Evolutionary conservation across 2,113 vertebrate species (phyloP).

Genomic region (Trachemys scripta): DNA sequence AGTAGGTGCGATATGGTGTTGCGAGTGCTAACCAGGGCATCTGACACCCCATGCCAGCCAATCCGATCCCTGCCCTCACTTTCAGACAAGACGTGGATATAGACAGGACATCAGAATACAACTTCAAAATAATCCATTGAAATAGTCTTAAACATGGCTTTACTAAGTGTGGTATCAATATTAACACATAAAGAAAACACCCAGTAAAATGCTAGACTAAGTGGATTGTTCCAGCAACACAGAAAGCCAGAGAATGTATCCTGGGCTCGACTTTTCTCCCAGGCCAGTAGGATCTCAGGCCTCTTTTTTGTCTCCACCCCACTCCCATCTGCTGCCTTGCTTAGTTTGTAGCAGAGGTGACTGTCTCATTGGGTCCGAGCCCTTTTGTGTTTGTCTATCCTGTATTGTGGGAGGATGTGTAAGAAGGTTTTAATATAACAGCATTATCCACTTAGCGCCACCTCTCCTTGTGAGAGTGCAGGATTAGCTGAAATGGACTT

Average conservation of each 20-base stretch:
- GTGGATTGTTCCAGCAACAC: background rate
- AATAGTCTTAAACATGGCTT: background rate
- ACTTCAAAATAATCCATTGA: background rate
- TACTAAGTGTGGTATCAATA: background rate
- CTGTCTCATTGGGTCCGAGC: background rate
- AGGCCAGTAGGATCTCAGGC: background rate
- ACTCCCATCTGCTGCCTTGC: background rate
- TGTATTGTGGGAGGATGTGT: background rate
- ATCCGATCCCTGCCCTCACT: background rate
- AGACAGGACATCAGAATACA: background rate
- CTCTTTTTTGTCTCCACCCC: background rate
- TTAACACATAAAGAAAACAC: background rate
- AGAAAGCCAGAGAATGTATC: background rate
- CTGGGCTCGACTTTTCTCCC: background rate
- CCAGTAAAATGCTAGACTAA: background rate
- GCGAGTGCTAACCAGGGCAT: background rate
- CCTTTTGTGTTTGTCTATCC: background rate
- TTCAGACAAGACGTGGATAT: background rate
- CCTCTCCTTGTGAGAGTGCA: background rate
- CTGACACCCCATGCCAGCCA: background rate
- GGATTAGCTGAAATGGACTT: background rate
- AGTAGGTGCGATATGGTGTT: background rate
- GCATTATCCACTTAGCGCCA: fast-evolving
- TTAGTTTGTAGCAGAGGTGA: background rate
- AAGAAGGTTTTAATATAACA: background rate